Conservation (phyloP, 2,113 vertebrate species). For the Scopus umbretta region DNA sequence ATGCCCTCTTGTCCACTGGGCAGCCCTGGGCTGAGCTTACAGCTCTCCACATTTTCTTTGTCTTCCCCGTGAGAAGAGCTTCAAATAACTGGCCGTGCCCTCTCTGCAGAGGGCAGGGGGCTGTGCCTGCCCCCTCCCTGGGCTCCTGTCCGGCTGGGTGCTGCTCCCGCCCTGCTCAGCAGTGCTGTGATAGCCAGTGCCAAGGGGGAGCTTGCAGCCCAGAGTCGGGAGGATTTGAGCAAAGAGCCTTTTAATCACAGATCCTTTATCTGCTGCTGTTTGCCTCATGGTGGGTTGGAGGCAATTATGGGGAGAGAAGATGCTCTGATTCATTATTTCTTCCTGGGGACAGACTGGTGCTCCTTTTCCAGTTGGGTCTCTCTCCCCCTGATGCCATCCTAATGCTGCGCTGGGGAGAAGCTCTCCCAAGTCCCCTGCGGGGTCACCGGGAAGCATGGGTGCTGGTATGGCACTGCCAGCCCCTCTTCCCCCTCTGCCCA, state of each 20-base stretch:
- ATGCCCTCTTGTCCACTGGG: background rate
- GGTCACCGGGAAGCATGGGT: background rate
- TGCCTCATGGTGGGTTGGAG: background rate
- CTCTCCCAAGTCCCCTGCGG: background rate
- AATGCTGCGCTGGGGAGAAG: background rate
- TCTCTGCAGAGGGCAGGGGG: background rate
- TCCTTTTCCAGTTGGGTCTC: background rate
- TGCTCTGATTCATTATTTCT: background rate
- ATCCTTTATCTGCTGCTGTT: background rate
- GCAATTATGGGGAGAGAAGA: background rate
- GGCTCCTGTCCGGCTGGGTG: background rate
- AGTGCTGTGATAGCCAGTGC: background rate
- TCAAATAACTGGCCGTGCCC: background rate
- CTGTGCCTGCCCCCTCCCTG: background rate
- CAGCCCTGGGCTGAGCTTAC: background rate
- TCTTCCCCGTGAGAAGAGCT: background rate
- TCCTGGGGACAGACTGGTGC: background rate
- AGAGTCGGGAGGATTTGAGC: background rate
- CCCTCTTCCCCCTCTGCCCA: background rate
- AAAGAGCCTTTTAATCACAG: background rate
- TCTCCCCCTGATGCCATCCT: background rate
- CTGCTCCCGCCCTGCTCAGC: background rate
- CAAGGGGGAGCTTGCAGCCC: background rate
- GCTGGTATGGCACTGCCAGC: background rate
- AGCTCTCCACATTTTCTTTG: background rate